Percentiles rank a stretch among this genome's conserved stretches.
phyloP scores from a whole-genome alignment of 2,113 vertebrate genomes.

The Indri indri region DNA sequence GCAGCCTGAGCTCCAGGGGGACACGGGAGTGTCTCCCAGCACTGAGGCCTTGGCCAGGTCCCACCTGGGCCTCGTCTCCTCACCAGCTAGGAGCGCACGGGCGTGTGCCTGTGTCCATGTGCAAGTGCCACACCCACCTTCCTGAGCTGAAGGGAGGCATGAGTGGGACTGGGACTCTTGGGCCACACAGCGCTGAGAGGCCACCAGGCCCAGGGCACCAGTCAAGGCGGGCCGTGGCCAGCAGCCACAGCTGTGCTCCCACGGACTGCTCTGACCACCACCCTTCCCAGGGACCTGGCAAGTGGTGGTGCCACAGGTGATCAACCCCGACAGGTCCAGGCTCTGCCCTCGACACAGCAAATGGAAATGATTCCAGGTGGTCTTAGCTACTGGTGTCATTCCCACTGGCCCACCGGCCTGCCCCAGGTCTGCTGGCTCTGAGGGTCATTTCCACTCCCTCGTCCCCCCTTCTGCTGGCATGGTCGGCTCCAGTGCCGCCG shows the following conservation, averaged over 20 bases:
- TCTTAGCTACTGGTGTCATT: too few relatives aligned
- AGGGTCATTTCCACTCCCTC: rapidly evolving
- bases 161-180: not conserved
- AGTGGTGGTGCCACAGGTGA: not conserved
- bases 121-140: not conserved
- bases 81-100: not conserved
- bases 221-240: not conserved
- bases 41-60: not conserved
- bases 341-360: not conserved
- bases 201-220: too few relatives aligned
- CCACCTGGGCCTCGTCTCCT: not conserved
- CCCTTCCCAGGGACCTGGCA: not conserved
- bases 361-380: not conserved
- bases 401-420: too few relatives aligned
- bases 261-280: not conserved
- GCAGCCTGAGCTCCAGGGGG: not conserved
- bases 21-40: not conserved
- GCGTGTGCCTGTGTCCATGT: not conserved
- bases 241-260: not conserved
- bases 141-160: not conserved
- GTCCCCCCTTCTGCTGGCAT: not conserved
- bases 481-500: not conserved
- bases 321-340: not conserved
- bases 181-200: not conserved
- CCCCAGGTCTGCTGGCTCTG: not conserved